These are phyloP conservation scores for Ernsta delagoae DNA, from an alignment of 2,888 invertebrate species.

Conservation along the genomic window DNA sequence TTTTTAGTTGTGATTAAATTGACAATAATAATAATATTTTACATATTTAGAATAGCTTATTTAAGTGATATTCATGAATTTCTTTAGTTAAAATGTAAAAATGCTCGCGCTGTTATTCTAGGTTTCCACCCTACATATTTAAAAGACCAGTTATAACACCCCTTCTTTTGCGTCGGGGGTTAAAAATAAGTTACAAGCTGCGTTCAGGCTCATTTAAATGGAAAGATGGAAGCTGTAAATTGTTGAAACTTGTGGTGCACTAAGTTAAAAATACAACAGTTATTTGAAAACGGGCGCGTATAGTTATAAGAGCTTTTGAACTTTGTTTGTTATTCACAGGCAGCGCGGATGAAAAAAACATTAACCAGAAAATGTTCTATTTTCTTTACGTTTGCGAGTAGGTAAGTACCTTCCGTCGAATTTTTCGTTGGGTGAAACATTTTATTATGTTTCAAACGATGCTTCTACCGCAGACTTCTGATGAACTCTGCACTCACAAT, in stretches of 20 bases:
- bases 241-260: constrained; percentile 15
- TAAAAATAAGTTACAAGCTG: constrained; percentile 9
- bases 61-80: too few species aligned
- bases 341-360: constrained; percentile 36
- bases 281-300: constrained; percentile 21
- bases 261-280: constrained; percentile 26
- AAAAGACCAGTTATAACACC: too few species aligned
- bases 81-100: too few species aligned
- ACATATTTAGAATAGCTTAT: too few species aligned
- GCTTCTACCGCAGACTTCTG: constrained; percentile 23
- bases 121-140: neutral
- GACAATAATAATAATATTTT: too few species aligned
- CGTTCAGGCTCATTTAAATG: constrained; percentile 13
- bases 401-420: constrained; percentile 4
- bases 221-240: constrained; percentile 16
- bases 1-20: too few species aligned
- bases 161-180: neutral
- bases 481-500: neutral
- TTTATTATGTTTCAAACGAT: constrained; percentile 24
- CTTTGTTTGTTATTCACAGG: constrained; percentile 39
- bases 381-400: constrained; percentile 23
- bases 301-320: constrained; percentile 17
- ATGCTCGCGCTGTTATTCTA: neutral
- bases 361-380: constrained; percentile 39
- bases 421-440: constrained; percentile 35